phyloP scores from a whole-genome alignment of 2,888 invertebrate genomes.

The Thera britannica region DNA sequence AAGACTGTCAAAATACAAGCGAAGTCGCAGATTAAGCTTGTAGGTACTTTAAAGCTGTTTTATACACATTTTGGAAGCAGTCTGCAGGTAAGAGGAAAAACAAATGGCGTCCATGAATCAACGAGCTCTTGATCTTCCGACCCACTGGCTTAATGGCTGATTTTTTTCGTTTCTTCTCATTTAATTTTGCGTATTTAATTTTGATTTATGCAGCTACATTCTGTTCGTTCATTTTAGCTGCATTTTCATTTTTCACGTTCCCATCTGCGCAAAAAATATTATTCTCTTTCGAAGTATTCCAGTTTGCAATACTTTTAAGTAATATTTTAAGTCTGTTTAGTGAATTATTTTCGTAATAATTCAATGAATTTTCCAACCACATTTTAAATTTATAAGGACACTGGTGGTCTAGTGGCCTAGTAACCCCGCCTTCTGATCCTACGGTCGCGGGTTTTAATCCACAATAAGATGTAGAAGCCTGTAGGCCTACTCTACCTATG shows the following conservation, averaged over 20 bases:
- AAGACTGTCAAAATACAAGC: no score
- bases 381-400: no score
- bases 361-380: no score
- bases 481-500: no score
- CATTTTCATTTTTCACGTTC: constrained; percentile 33
- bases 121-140: constrained; percentile 70
- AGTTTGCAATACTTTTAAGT: background rate
- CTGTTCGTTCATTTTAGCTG: constrained; percentile 50
- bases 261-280: constrained; percentile 15
- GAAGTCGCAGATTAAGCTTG: no score
- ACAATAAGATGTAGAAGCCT: no score
- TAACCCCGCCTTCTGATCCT: no score
- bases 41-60: no score
- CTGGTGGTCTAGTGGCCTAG: no score
- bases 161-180: constrained; percentile 67
- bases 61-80: constrained; percentile 4
- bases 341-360: no score
- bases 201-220: constrained; percentile 75
- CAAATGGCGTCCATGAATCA: constrained; percentile 70
- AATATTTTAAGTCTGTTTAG: background rate
- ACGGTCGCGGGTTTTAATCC: no score
- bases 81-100: constrained; percentile 39
- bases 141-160: constrained; percentile 70
- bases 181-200: constrained; percentile 64
- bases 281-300: constrained; percentile 9